Evolutionary conservation across 53 echinoderm and acorn worm genomes (phyloP).

Genomic region (Arbacia lixula): DNA sequence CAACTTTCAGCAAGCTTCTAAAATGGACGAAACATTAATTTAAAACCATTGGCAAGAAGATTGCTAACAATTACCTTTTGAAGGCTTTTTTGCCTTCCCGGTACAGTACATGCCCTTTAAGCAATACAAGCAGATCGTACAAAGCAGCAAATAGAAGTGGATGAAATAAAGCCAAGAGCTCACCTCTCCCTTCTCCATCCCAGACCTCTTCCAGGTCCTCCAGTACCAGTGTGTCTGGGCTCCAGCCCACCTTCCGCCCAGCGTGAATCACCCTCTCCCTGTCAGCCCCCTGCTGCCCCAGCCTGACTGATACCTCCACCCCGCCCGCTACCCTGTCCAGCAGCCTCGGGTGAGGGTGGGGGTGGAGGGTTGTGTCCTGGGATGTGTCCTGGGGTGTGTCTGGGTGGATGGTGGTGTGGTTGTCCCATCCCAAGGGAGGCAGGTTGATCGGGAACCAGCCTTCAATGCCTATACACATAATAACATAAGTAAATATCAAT

Average conservation of each 20-base stretch:
- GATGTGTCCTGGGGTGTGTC: conserved; percentile 14
- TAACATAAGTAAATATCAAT: neutral
- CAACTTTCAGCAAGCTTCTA: too few species aligned
- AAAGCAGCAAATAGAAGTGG: too few species aligned
- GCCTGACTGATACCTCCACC: conserved; percentile 76
- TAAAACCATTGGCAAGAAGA: too few species aligned
- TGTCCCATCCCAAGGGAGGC: conserved; percentile 64
- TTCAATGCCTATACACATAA: conserved; percentile 73
- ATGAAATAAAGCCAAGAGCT: too few species aligned
- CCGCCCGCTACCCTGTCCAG: conserved; percentile 29
- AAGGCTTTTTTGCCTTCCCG: too few species aligned
- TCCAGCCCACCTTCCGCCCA: conserved; percentile 87
- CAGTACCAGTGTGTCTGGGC: conserved; percentile 61
- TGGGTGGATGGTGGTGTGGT: too few species aligned
- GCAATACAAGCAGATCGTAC: too few species aligned
- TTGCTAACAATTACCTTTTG: too few species aligned
- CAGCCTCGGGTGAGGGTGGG: conserved; percentile 56
- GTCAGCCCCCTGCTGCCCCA: conserved; percentile 76
- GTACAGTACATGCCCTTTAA: too few species aligned
- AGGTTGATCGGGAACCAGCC: conserved; percentile 85
- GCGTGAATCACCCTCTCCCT: conserved; percentile 81
- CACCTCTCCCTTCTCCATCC: conserved; percentile 49
- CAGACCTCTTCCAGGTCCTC: conserved; percentile 65
- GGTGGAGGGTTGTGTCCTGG: too few species aligned
- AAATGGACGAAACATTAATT: too few species aligned